These are phyloP conservation scores for Drosophila ercepeae DNA, from an alignment of 1,140 invertebrate species.

Conservation along the genomic window DNA sequence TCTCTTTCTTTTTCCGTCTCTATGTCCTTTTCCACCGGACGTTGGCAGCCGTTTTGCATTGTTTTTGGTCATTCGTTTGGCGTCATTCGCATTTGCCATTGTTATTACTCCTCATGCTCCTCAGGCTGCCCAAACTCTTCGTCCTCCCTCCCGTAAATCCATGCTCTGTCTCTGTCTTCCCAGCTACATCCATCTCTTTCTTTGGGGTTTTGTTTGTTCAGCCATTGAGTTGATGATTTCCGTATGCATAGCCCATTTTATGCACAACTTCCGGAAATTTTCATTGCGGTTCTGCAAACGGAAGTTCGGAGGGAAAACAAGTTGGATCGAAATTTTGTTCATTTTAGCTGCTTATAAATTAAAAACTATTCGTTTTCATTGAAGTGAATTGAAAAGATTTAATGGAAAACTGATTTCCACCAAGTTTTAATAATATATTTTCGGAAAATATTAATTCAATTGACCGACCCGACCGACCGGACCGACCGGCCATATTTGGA, in stretches of 20 bases:
- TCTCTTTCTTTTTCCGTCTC: slow-evolving; percentile 6
- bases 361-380: not conserved
- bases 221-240: slow-evolving; percentile 83
- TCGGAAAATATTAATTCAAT: not conserved
- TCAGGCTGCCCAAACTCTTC: no score
- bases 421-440: not conserved
- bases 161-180: not conserved
- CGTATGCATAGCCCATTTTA: slow-evolving; percentile 83
- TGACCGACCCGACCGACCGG: no score
- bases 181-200: slow-evolving; percentile 1
- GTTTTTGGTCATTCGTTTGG: slow-evolving; percentile 76
- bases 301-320: slow-evolving; percentile 37
- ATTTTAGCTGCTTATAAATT: not conserved
- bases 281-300: slow-evolving; percentile 79
- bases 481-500: not conserved
- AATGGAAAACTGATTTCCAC: no score
- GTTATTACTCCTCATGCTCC: slow-evolving; percentile 42
- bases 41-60: slow-evolving; percentile 77
- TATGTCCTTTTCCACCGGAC: slow-evolving; percentile 43
- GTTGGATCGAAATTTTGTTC: not conserved
- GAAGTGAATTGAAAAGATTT: no score
- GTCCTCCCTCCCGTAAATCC: slow-evolving; percentile 26
- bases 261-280: slow-evolving; percentile 82
- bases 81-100: slow-evolving; percentile 67
- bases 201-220: slow-evolving; percentile 61